A percentile compares a stretch with the other conserved stretches of the same genome.
phyloP scores from a whole-genome alignment of 2,113 vertebrate genomes.

The Romanogobio albipinnatus region DNA sequence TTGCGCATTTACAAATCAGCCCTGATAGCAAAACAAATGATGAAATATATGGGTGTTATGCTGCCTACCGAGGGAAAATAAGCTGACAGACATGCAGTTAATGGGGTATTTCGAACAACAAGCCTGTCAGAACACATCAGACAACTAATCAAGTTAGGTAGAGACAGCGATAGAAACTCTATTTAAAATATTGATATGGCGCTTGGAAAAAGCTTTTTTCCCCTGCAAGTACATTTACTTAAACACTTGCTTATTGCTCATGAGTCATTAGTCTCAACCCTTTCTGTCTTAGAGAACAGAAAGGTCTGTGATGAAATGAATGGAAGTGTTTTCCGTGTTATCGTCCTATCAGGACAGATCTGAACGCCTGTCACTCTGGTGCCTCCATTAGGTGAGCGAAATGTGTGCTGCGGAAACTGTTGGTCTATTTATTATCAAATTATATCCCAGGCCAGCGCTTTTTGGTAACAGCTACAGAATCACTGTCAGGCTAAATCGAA shows the following conservation, averaged over 20 bases:
- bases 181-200: constrained; percentile 99
- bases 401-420: constrained; percentile 67
- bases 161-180: constrained; percentile 87
- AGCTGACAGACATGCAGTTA: constrained; percentile 97
- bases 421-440: constrained; percentile 76
- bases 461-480: constrained; percentile 72
- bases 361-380: constrained; percentile 61
- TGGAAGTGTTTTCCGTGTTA: constrained; percentile 69
- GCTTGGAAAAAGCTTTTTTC: constrained; percentile 87
- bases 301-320: constrained; percentile 87
- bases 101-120: constrained; percentile 98
- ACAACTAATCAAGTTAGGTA: constrained; percentile 96
- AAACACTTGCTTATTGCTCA: constrained; percentile 98
- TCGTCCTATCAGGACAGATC: constrained; percentile 71
- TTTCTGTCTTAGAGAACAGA: constrained; percentile 78
- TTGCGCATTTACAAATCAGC: constrained; percentile 99
- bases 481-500: constrained; percentile 67
- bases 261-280: constrained; percentile 93
- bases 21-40: constrained; percentile 99
- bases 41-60: constrained; percentile 98
- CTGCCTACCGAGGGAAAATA: constrained; percentile 87
- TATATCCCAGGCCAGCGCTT: constrained; percentile 68
- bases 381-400: constrained; percentile 69
- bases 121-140: constrained; percentile 95
- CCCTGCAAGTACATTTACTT: constrained; percentile 88